Base-by-base conservation (phyloP, 2,113 vertebrate genomes). In the Lates calcarifer region DNA sequence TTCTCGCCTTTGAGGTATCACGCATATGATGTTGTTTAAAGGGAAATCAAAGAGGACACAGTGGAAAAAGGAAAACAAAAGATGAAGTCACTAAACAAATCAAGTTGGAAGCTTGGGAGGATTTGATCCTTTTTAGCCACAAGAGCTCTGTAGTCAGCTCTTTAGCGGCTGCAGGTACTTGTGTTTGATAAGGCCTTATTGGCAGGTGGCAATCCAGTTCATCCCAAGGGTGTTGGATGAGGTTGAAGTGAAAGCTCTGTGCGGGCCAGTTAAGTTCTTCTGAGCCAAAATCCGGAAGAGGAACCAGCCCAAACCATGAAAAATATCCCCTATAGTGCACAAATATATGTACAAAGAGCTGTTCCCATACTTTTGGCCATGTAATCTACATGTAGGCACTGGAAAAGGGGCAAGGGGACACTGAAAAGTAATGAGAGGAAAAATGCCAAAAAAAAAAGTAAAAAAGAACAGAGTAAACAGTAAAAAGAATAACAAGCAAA, bases 1-100 rank as follows among this genome's bases (percentile, higher is more conserved):
- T 24, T 17, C 22, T 24, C 13, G 18, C 20, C n/a, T 88, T 49
- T 12, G 18, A 47, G 63, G 55, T 57, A 39, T 37, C 24, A 49
- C 10, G 17, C 87, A 77, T 75, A 37, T 53, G 85, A 77, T 63
- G 18, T 15, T 37, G 45, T 58, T 91, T 85, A 86, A n/a, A 22
- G 31, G 29, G 18, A n/a, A 74, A 71, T 47, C 58, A 68, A 12
- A 49, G 35, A 55, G 39, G 60, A 10, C 31, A 64, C 5, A 35
- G 43, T 56, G 41, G 28, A 13, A 56, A 73, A 39, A 41, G 47
- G 18, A 58, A 76, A 61, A 82, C 53, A 70, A 72, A 85, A 74
- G 67, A 79, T 49, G 29, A 31, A 45, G 60, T 51, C 33, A 55
- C 37, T 49, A 41, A 53, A 22, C 24, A 58, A 47, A 37, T 20